phyloP scores from a whole-genome alignment of 1,140 invertebrate species.

The Ladona fulva region DNA sequence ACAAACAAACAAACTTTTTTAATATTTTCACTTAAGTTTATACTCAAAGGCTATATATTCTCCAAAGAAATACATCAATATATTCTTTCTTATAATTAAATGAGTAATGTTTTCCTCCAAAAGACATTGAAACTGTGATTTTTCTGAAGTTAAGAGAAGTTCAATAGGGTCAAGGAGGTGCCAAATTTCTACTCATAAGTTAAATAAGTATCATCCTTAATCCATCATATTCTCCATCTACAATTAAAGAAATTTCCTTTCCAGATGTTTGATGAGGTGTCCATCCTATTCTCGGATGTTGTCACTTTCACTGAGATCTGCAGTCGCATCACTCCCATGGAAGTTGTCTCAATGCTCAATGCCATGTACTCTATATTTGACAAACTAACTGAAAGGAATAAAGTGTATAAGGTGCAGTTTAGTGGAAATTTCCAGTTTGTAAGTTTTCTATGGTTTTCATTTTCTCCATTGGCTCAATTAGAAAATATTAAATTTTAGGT shows the following conservation, averaged over 20 bases:
- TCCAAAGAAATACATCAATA: no score
- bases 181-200: no score
- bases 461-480: background rate
- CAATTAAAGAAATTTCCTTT: conserved; percentile 20
- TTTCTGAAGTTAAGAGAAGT: no score
- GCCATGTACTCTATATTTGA: conserved; percentile 92
- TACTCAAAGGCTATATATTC: no score
- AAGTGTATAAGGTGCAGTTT: conserved; percentile 79
- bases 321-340: conserved; percentile 87
- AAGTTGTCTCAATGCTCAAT: conserved; percentile 94
- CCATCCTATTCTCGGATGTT: conserved; percentile 93
- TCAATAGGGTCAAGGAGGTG: no score
- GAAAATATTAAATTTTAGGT: conserved; percentile 49
- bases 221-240: no score
- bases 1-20: no score
- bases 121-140: no score
- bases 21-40: no score
- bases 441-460: background rate
- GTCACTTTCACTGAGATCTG: conserved; percentile 96
- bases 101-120: no score
- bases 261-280: conserved; percentile 91
- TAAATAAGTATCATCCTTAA: no score
- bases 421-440: background rate
- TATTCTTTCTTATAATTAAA: no score
- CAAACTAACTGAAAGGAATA: conserved; percentile 80